Evolutionary conservation across 2,888 invertebrate genomes (phyloP), one percentile per base, ranked within the genome.

Genomic region (Blastobasis adustella): DNA sequence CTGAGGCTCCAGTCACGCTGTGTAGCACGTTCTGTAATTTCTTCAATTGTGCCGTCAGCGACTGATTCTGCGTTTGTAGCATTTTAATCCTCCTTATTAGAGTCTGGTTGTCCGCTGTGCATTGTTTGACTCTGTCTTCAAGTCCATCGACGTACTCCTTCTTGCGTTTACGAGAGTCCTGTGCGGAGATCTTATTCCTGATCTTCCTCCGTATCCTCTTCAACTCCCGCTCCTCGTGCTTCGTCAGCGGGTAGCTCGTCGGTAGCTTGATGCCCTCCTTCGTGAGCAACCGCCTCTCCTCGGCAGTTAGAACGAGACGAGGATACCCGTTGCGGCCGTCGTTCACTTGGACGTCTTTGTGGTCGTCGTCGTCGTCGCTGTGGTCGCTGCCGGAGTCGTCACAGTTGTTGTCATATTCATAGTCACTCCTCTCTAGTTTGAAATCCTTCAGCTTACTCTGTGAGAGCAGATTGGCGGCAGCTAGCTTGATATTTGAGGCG

Each of bases 181-280:
- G 98, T 0, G 98, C 98, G 9, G 97, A 98, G 70, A 96, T 96
- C 90, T 98, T 98, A 82, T 98, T 98, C 55, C 98, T 92, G 65
- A 98, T 98, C 89, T 98, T 98, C 54, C 98, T 91, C 5, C 98
- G 90, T 68, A 98, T 97, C 59, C 96, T 90, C 78, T 97, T 97
- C 51, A 98, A 84, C 70, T 96, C 96, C 49, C 96, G 90, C 72
- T 98, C 98, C 76, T 98, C 98, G 69, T 93, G 92, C 50, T 97
- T 97, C n/a, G 98, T 98, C 4, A 98, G 89, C 0, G 98, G 98
- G 76, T 97, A 95, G 79, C 96, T 94, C 0, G 93, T 90, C 0
- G 98, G 98, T 53, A 98, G 80, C 0, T 91, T 88, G 59, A 97
- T 94, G 46, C 95, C 86, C 60, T 87, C 87, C 82, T 96, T 96